Base-by-base conservation (phyloP, 2,888 invertebrate species). In the Volucella bombylans region DNA sequence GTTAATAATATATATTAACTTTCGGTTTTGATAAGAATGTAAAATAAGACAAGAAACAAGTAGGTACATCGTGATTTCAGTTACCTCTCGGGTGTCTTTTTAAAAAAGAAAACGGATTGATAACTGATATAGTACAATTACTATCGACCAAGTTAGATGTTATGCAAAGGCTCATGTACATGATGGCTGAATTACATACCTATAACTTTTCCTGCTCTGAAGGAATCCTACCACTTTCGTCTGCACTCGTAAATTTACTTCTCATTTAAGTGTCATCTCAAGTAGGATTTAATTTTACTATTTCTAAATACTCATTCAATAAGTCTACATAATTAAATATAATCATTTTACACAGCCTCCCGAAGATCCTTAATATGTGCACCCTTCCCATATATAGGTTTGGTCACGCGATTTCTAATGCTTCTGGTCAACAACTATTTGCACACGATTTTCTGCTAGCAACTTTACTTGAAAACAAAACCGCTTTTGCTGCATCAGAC, bases 341-440 rank as follows among this genome's bases (percentile, higher is more conserved):
- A 65, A 71, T 77, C 59, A 61, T 38, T 54, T 65, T 57, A 47
- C 71, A 76, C 69, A 62, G 69, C 15, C 64, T 69, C 23, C 50
- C 12, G 62, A 73, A 73, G 52, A 47, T 47, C 18, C 62, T 52
- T 73, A 68, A 80, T 74, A 39, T 74, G 68, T 47, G 39, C 14
- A 67, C 49, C 45, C 80, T 74, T 55, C 61, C 73, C 67, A 23
- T 50, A 62, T 39, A 45, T 39, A 69, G 39, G 1, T 31, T 43
- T 78, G 67, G 78, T 72, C 82, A 82, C 82, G 82, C 82, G 62
- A 82, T 78, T 62, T 38, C 55, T 52, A 62, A 67, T 65, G 72
- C 38, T 31, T 78, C 49, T 49, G 49, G 41, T 64, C 78, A 57
- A 11, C 49, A 54, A 72, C 52, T 61, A 82, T 78, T 67, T 57